A percentile compares a stretch with the other conserved stretches of the same genome.
These are phyloP conservation scores for Peromyscus eremicus DNA, from an alignment of 2,797 vertebrate species.

Conservation along the genomic window DNA sequence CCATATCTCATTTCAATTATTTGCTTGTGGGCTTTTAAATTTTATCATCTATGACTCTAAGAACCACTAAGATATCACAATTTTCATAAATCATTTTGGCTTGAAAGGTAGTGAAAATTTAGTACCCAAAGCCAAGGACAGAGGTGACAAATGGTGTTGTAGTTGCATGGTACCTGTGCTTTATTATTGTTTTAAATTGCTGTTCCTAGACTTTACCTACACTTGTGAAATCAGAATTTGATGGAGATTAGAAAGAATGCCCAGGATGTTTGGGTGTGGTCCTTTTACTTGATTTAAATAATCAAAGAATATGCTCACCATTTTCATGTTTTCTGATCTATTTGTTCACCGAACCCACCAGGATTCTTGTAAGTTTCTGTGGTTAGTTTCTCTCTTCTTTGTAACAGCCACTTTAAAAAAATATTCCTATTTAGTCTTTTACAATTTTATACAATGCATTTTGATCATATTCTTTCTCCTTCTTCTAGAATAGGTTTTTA, in stretches of 20 bases:
- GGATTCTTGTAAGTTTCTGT: too few species aligned
- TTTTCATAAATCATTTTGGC: not conserved
- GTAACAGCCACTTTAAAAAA: too few species aligned
- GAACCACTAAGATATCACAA: not conserved
- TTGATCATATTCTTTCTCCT: not conserved
- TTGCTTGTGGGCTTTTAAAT: not conserved
- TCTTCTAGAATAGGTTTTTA: not conserved
- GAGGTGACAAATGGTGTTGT: not conserved
- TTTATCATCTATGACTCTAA: not conserved
- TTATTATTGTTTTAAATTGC: not conserved
- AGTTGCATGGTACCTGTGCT: not conserved
- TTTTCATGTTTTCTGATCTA: too few species aligned
- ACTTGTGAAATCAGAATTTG: conserved; percentile 43
- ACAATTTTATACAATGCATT: too few species aligned
- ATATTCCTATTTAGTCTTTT: too few species aligned
- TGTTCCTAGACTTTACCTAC: not conserved
- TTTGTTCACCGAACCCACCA: too few species aligned
- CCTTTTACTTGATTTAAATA: not conserved
- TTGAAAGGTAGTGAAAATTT: not conserved
- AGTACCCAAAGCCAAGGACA: not conserved
- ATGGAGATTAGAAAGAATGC: not conserved
- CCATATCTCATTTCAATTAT: not conserved
- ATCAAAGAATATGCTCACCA: too few species aligned
- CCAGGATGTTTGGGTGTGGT: not conserved
- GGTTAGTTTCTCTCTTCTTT: too few species aligned